Base-by-base conservation (phyloP, 2,888 invertebrate genomes). In the Alloplasta piceator region DNA sequence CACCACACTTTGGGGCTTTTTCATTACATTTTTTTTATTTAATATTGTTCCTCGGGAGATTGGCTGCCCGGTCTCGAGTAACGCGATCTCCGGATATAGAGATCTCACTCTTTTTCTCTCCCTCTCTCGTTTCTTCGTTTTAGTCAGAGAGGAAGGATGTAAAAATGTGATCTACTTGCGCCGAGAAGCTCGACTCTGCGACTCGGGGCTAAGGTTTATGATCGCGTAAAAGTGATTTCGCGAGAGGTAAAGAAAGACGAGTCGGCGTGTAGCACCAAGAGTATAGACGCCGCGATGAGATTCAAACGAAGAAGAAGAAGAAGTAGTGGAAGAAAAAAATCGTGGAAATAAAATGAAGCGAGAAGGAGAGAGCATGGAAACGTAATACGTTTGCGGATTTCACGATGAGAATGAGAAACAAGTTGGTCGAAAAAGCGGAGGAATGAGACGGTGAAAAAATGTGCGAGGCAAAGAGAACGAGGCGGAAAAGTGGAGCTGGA, bases 11-110 rank as follows among this genome's bases (percentile, higher is more conserved):
- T 14, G 5, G 6, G 55, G 68, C 58, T 48, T 66, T 72, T 82
- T 83, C 77, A 26, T 55, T 41, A 36, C 75, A 66, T 78, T 81
- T 77, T 80, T 86, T 85, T 86, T 26, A 26, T 83, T 73, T 43
- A n/a, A 66, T 70, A 87, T 87, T 86, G 85, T 89, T 86, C 85
- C 79, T 78, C 70, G 82, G 63, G 83, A 86, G 86, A 89, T 89
- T 87, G 86, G 84, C 76, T 87, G 82, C 76, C 80, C 64, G 76
- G 84, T 61, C 66, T 70, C 56, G 75, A 48, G 61, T 79, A 67
- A 81, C 60, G 63, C 82, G 67, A 84, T 79, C 74, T 77, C 56
- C 74, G 75, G 78, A 67, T 26, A 26, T 26, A 71, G 56, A 61
- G 71, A 41, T 41, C 56, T 36, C 38, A 43, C 55, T 43, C 61